Evolutionary conservation across 1,140 invertebrate species (phyloP), one percentile per base, ranked within the genome.

Genomic region (Philopotamus ludificatus): DNA sequence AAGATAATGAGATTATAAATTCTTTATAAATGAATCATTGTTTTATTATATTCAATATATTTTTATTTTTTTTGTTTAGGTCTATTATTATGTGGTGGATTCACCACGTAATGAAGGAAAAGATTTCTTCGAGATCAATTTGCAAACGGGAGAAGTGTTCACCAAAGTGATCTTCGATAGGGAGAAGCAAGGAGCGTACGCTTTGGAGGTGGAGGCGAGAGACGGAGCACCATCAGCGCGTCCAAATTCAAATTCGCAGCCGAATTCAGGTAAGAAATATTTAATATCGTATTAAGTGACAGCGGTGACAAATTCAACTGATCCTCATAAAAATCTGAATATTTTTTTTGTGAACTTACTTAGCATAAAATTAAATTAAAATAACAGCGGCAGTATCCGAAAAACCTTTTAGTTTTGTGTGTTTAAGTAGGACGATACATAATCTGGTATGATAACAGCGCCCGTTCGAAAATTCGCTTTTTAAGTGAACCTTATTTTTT

Each of bases 151-250:
- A 0, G 93, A 96, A 79, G 90, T 98, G 70, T 95, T 92, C 78
- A 97, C 94, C 1, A 95, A 94, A 77, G 83, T 93, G 47, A 89
- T 95, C 65, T 97, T 98, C 82, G 91, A 95, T 82, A 88, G 95
- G 67, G 93, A 95, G 77, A 95, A 95, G 82, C 93, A 96, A 75
- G 92, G 91, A 16, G 94, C 94, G 23, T 98, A 97, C 78, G 94
- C 94, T 8, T 79, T 98, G 70, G 92, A 95, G 74, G 93, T 98
- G 62, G 92, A 94, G 74, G 95, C 94, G 0, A 82, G 93, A 49
- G 95, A 98, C 77, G 94, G 94, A 45, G 91, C 92, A 58, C 90
- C 94, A 8, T 97, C 94, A 1, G 94, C 93, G 15, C 82, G 94
- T 66, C 94, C 94, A 1, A 95, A 95, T 75, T 90, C 90, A 73